A percentile compares a stretch with the other conserved stretches of the same genome.
These are phyloP conservation scores for Formica exsecta DNA, from an alignment of 1,140 invertebrate species.

Conservation along the genomic window DNA sequence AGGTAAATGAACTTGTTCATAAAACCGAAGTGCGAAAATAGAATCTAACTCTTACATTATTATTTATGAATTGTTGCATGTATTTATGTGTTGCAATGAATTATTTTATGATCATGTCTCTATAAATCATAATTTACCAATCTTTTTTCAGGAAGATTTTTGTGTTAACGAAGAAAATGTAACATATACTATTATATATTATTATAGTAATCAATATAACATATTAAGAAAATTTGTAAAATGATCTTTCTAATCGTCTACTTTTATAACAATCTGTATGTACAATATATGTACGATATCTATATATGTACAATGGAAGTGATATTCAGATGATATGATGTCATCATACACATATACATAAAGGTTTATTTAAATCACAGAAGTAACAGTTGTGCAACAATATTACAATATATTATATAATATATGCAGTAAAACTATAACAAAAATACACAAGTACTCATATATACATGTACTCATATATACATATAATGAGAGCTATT, in stretches of 20 bases:
- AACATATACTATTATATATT: constrained; percentile 6
- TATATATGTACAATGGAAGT: constrained; percentile 34
- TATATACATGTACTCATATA: constrained; percentile 7
- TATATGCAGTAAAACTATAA: constrained; percentile 35
- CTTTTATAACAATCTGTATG: constrained; percentile 52
- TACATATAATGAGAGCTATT: constrained; percentile 23
- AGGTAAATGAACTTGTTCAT: constrained; percentile 46
- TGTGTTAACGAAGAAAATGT: constrained; percentile 25
- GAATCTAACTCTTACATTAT: constrained; percentile 1
- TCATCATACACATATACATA: constrained; percentile 43
- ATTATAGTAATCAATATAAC: no score
- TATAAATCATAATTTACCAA: constrained; percentile 29
- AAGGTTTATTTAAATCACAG: constrained; percentile 79
- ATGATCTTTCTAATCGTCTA: constrained; percentile 42
- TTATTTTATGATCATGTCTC: constrained; percentile 6
- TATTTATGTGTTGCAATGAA: not conserved
- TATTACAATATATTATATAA: constrained; percentile 63
- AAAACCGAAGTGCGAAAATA: constrained; percentile 35
- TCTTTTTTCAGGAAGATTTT: constrained; percentile 35
- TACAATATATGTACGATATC: constrained; percentile 38
- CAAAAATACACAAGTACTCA: constrained; percentile 1
- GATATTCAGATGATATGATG: constrained; percentile 12
- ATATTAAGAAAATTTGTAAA: constrained; percentile 37
- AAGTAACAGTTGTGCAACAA: constrained; percentile 69
- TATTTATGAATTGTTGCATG: constrained; percentile 6